phyloP scores from a whole-genome alignment of 2,888 invertebrate species.

The Epistrophe grossulariae region DNA sequence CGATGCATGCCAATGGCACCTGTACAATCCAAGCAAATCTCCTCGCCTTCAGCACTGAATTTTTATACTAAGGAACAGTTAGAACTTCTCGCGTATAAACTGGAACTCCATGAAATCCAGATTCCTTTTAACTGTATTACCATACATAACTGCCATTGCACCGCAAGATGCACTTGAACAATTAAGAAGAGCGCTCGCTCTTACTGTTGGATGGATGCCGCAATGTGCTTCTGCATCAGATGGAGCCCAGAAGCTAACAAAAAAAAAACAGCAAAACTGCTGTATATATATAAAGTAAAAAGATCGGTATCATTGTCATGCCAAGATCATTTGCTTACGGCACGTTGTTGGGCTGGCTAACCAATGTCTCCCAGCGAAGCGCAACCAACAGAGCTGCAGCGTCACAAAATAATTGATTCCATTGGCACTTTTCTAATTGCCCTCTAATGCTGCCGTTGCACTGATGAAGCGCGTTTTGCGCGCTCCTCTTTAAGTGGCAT shows the following conservation, averaged over 20 bases:
- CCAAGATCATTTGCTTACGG: slow-evolving; percentile 49
- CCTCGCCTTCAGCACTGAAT: not conserved
- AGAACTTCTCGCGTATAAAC: slow-evolving; percentile 52
- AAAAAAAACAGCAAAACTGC: slow-evolving; percentile 30
- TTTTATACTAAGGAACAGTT: slow-evolving; percentile 44
- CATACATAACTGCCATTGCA: slow-evolving; percentile 54
- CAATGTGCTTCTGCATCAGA: slow-evolving; percentile 47
- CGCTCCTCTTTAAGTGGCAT: slow-evolving; percentile 54
- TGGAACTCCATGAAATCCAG: slow-evolving; percentile 52
- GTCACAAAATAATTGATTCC: slow-evolving; percentile 73
- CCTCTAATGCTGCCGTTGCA: slow-evolving; percentile 58
- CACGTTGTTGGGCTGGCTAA: not conserved
- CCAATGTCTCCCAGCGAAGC: slow-evolving; percentile 45
- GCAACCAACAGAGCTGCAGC: slow-evolving; percentile 10
- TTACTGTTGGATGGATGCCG: slow-evolving; percentile 36
- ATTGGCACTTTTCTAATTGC: slow-evolving; percentile 76
- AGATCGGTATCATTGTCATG: slow-evolving; percentile 74
- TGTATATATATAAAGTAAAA: slow-evolving; percentile 51
- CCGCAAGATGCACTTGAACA: slow-evolving; percentile 69
- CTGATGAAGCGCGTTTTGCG: slow-evolving; percentile 23
- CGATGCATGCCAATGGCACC: slow-evolving; percentile 28
- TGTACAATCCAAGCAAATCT: slow-evolving; percentile 41
- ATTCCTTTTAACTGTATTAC: slow-evolving; percentile 64
- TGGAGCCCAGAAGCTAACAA: slow-evolving; percentile 7
- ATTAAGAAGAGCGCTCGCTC: slow-evolving; percentile 58